Percentiles rank a stretch among this genome's conserved stretches.
Conservation (phyloP, 2,113 vertebrate genomes). For the Peromyscus californicus region DNA sequence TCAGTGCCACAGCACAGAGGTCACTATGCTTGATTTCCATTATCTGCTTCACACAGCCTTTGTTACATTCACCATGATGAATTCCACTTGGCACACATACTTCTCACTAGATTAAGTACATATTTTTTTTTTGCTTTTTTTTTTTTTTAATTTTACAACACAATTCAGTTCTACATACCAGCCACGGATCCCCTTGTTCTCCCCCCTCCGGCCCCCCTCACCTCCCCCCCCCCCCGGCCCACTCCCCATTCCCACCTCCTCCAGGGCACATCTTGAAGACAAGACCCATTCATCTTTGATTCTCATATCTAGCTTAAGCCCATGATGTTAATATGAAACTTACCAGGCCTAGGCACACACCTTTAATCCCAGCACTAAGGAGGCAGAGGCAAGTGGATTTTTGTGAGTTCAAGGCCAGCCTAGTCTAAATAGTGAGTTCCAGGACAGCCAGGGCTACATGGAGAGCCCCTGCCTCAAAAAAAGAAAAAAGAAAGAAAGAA, state of each 20-base stretch:
- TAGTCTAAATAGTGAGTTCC: not conserved
- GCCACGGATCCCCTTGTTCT: too few relatives aligned
- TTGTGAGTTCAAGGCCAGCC: not conserved
- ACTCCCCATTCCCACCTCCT: too few relatives aligned
- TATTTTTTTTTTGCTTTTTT: too few relatives aligned
- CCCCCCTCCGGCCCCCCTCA: too few relatives aligned
- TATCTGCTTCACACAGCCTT: not conserved
- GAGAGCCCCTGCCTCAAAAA: not conserved
- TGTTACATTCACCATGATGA: conserved; percentile 12
- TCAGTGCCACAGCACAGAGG: not conserved
- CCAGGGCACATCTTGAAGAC: not conserved
- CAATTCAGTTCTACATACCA: too few relatives aligned
- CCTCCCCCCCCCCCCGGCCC: too few relatives aligned
- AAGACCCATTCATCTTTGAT: not conserved
- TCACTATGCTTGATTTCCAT: not conserved
- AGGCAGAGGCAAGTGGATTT: not conserved
- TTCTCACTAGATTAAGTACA: not conserved
- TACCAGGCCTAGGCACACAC: not conserved
- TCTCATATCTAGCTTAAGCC: not conserved
- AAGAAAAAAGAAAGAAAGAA: not conserved
- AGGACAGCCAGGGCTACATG: not conserved
- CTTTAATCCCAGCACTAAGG: not conserved
- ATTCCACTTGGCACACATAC: not conserved
- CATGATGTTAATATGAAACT: not conserved
- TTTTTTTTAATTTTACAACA: too few relatives aligned